Evolutionary conservation across 1,140 invertebrate genomes (phyloP).

Genomic region (Plodia interpunctella): DNA sequence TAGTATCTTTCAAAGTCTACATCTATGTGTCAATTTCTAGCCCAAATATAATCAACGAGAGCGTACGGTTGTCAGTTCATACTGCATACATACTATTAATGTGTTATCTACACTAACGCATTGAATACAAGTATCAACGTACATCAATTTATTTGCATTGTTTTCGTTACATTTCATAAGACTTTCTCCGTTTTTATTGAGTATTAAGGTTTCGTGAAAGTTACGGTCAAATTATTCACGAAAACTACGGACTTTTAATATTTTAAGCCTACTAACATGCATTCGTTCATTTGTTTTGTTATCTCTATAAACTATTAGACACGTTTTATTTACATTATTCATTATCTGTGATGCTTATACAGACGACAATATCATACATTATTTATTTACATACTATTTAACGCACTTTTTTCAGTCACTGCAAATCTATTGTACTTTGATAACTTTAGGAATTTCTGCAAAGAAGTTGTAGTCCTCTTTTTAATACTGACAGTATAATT

Average conservation of each 20-base stretch:
- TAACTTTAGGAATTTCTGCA: not conserved
- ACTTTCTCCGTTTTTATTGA: conserved; percentile 3
- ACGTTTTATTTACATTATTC: conserved; percentile 8
- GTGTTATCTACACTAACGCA: not conserved
- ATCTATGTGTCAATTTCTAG: too few species aligned
- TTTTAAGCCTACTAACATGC: too few species aligned
- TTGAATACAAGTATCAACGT: not conserved
- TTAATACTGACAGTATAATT: conserved; percentile 19
- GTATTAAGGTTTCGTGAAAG: not conserved
- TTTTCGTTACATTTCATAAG: conserved; percentile 6
- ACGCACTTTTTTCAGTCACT: conserved; percentile 23
- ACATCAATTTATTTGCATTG: not conserved
- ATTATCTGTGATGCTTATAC: conserved; percentile 25
- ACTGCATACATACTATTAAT: not conserved
- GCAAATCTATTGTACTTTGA: conserved; percentile 28
- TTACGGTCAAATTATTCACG: not conserved
- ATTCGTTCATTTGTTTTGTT: not conserved
- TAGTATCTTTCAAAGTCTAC: too few species aligned
- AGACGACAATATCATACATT: conserved; percentile 21
- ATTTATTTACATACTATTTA: conserved; percentile 18
- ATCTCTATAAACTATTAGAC: not conserved
- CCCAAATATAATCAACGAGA: too few species aligned
- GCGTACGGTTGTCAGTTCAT: not conserved
- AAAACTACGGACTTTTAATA: not conserved
- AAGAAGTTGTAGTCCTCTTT: not conserved